Conservation (phyloP, 2,113 vertebrate species). For the Phoenicopterus ruber region DNA sequence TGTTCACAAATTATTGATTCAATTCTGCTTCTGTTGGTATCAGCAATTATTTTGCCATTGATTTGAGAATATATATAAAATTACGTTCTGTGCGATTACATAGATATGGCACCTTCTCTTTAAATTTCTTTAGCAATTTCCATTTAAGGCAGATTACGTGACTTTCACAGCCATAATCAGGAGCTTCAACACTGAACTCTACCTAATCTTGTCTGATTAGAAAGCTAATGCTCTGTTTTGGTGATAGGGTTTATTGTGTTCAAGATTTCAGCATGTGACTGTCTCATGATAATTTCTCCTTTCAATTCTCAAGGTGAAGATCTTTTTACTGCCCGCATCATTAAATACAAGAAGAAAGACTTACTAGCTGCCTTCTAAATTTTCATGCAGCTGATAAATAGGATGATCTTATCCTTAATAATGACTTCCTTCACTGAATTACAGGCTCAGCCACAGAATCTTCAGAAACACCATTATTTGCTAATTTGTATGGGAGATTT, state of each 20-base stretch:
- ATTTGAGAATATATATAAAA: background rate
- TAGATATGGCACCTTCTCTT: background rate
- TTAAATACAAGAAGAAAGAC: background rate
- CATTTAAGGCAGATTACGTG: background rate
- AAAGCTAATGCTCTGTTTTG: background rate
- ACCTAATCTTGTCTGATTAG: background rate
- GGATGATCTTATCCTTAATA: background rate
- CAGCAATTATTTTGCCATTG: background rate
- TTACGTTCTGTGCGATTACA: background rate
- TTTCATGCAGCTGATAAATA: background rate
- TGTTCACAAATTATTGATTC: background rate
- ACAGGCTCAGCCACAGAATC: background rate
- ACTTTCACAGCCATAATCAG: background rate
- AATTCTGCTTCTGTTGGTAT: background rate
- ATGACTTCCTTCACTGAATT: background rate
- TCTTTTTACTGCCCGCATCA: background rate
- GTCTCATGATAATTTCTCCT: background rate
- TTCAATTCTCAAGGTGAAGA: background rate
- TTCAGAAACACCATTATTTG: background rate
- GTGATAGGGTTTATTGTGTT: background rate
- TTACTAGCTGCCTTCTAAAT: background rate
- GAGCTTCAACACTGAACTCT: background rate
- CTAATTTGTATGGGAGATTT: background rate
- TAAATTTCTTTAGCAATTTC: background rate
- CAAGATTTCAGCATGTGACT: background rate